Evolutionary conservation across 2,113 vertebrate genomes (phyloP).

Genomic region (Mesoclemmys tuberculata): DNA sequence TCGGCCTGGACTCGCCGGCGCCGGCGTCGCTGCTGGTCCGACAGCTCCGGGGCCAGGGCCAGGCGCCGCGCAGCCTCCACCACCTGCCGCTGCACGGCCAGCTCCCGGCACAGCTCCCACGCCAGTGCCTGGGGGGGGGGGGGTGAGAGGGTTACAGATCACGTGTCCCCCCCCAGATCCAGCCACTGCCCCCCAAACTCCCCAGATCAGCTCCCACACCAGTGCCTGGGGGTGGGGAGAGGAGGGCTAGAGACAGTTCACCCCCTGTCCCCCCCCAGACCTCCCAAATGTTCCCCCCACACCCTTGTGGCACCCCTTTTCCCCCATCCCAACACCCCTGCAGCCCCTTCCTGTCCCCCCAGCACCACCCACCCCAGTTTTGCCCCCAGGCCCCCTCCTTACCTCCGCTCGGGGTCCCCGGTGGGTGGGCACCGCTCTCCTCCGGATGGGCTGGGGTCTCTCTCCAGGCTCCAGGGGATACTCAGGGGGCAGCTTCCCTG

Average conservation of each 20-base stretch:
- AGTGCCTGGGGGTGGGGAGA: background rate
- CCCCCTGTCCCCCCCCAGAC: background rate
- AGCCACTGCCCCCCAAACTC: no score
- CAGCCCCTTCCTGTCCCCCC: background rate
- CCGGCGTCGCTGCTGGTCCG: conserved; percentile 76
- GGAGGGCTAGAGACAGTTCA: background rate
- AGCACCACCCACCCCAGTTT: background rate
- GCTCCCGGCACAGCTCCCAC: conserved; percentile 63
- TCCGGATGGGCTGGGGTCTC: conserved; percentile 80
- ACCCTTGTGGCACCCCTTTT: no score
- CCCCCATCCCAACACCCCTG: no score
- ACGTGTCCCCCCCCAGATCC: no score
- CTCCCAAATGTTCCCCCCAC: accelerated
- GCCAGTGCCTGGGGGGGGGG: conserved; percentile 39
- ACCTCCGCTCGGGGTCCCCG: conserved; percentile 76
- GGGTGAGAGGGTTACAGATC: background rate
- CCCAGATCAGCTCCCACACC: background rate
- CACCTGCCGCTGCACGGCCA: conserved; percentile 70
- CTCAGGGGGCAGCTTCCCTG: conserved; percentile 85
- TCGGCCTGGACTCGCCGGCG: conserved; percentile 86
- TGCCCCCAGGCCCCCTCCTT: background rate
- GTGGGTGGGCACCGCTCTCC: conserved; percentile 71
- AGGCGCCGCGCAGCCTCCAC: conserved; percentile 81
- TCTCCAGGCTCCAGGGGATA: conserved; percentile 88
- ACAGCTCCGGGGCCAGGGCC: conserved; percentile 68